A percentile compares a stretch with the other conserved stretches of the same genome.
Evolutionary conservation across 2,797 vertebrate genomes (phyloP).

Genomic region (Sebastolobus altivelis): DNA sequence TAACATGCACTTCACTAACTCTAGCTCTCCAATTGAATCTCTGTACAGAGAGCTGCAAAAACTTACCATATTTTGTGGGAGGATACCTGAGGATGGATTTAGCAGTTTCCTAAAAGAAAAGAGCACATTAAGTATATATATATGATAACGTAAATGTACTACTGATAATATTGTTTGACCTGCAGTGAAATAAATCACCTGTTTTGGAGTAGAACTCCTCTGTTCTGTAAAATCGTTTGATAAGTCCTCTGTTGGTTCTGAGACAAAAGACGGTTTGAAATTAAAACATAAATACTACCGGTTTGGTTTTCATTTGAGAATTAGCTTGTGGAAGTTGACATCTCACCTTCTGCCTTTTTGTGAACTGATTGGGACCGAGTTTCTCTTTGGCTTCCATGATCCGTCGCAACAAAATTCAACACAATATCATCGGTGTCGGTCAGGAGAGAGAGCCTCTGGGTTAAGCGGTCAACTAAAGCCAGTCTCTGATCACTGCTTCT

Average conservation of each 20-base stretch:
- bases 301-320: slow-evolving; percentile 3
- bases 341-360: slow-evolving; percentile 72
- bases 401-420: slow-evolving; percentile 80
- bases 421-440: slow-evolving; percentile 83
- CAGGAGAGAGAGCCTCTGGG: slow-evolving; percentile 73
- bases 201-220: slow-evolving; percentile 68
- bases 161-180: background rate
- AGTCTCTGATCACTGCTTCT: slow-evolving; percentile 78
- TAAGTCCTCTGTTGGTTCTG: slow-evolving; percentile 36
- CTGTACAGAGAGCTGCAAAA: background rate
- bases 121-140: background rate
- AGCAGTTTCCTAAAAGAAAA: slow-evolving; percentile 60
- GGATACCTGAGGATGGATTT: slow-evolving; percentile 70
- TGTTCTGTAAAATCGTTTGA: slow-evolving; percentile 45
- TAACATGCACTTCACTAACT: background rate
- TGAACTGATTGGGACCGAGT: slow-evolving; percentile 61
- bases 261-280: slow-evolving; percentile 26
- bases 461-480: slow-evolving; percentile 72
- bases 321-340: background rate
- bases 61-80: slow-evolving; percentile 68
- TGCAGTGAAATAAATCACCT: slow-evolving; percentile 54
- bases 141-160: background rate
- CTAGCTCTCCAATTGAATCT: background rate
- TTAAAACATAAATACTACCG: background rate
- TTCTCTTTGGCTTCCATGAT: slow-evolving; percentile 66